A percentile compares a stretch with the other conserved stretches of the same genome.
These are phyloP conservation scores for Percopsis omiscomaycus DNA, from an alignment of 2,797 vertebrate genomes.

Conservation along the genomic window DNA sequence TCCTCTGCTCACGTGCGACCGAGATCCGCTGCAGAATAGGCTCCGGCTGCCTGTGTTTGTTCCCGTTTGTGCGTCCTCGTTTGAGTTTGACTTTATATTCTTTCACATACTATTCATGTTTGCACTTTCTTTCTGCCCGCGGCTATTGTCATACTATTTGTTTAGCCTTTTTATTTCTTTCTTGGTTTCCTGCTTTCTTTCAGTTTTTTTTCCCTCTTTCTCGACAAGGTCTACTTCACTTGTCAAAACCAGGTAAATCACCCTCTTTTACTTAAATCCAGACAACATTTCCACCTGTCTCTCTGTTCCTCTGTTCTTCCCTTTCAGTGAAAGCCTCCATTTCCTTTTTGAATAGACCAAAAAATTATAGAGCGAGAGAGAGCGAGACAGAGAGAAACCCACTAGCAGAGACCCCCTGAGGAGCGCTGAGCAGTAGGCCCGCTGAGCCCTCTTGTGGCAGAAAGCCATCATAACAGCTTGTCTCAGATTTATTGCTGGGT, in stretches of 20 bases:
- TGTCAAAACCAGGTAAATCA: neutral
- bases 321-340: constrained; percentile 14
- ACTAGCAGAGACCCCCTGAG: neutral
- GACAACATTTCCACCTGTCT: no score
- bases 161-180: neutral
- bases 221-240: constrained; percentile 8
- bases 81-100: constrained; percentile 35
- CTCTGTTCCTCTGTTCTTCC: neutral
- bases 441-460: constrained; percentile 73
- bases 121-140: constrained; percentile 24
- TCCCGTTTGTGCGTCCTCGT: constrained; percentile 1
- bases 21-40: constrained; percentile 63
- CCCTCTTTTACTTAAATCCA: neutral
- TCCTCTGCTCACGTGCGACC: constrained; percentile 61
- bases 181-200: constrained; percentile 1
- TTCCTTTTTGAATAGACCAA: constrained; percentile 57
- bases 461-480: constrained; percentile 22
- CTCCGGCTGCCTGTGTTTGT: constrained; percentile 28
- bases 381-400: neutral
- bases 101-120: constrained; percentile 35
- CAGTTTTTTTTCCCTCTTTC: neutral
- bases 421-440: constrained; percentile 16
- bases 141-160: constrained; percentile 1
- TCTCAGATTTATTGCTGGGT: constrained; percentile 40
- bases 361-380: constrained; percentile 50